Base-by-base conservation (phyloP, 2,797 vertebrate genomes). In the Eulemur rubriventer region DNA sequence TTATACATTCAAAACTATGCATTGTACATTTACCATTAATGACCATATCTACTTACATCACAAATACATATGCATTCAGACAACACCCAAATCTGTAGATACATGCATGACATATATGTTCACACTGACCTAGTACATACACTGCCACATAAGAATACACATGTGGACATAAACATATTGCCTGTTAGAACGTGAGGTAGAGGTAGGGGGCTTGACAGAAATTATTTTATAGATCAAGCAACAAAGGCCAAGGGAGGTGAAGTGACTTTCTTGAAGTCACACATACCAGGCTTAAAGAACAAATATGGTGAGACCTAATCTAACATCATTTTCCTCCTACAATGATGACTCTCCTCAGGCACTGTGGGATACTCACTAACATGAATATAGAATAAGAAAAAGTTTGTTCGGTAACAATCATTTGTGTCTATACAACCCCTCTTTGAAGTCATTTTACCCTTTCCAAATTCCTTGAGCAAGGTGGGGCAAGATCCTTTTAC, bases 101-200 rank as follows among this genome's bases (percentile, higher is more conserved):
- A 33, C 0, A 2, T 52, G 7, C 0, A 52, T 3, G 30, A 50
- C 24, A 48, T 43, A 46, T 6, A 43, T 4, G 11, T 52, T 73
- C 16, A 73, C 48, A 22, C 43, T 33, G 7, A 78, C 12, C 1
- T 38, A 88, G 12, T 48, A 24, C 14, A 61, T 10, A 63, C 7
- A 50, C 20, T n/a, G 4, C 4, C 43, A 69, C 63, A 28, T 70
- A 69, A 86, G 7, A 92, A 30, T 63, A 78, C 1, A 30, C 50
- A 69, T 12, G 18, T 30, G 63, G 26, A 59, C 59, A 48, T 22
- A 28, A 20, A 4, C 6, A 24, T 1, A 1, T 33, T 92, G 16
- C 24, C 61, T n/a, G 6, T 90, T n/a, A 79, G 43, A 94, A 87
- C 28, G 1, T 55, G 2, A 26, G 1, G 1, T 41, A 4, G 0